These are phyloP conservation scores for Hydropsyche tenuis DNA, from an alignment of 1,140 invertebrate genomes.

Conservation along the genomic window DNA sequence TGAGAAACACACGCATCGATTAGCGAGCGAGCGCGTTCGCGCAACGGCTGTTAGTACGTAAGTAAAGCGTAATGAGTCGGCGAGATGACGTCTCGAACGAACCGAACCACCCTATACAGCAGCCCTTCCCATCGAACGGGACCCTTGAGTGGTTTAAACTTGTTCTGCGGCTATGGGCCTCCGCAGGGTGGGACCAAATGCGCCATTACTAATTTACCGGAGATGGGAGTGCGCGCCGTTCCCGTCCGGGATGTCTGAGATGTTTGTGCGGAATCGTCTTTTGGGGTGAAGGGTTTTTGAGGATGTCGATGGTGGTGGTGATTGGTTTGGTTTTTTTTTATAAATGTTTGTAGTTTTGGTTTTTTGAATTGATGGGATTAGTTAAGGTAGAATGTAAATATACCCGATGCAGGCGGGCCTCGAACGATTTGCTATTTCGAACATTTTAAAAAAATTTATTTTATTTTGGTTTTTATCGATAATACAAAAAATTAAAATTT, in stretches of 20 bases:
- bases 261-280: background rate
- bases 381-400: too few species aligned
- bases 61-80: constrained; percentile 34
- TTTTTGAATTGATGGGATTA: too few species aligned
- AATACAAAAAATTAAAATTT: too few species aligned
- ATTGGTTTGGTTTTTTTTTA: too few species aligned
- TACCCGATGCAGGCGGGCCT: too few species aligned
- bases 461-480: too few species aligned
- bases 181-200: constrained; percentile 5
- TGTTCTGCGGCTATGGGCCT: background rate
- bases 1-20: background rate
- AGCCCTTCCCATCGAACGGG: background rate
- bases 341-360: too few species aligned
- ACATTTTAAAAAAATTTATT: too few species aligned
- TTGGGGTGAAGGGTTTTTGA: background rate
- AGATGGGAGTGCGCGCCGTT: constrained; percentile 12
- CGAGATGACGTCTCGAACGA: constrained; percentile 34
- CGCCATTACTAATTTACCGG: constrained; percentile 36
- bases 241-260: background rate
- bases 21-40: background rate
- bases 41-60: constrained; percentile 21
- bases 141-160: constrained; percentile 30
- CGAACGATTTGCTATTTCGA: too few species aligned
- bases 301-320: too few species aligned
- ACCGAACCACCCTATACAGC: too few species aligned